Conservation (phyloP, 2,113 vertebrate genomes). For the Mesoclemmys tuberculata region DNA sequence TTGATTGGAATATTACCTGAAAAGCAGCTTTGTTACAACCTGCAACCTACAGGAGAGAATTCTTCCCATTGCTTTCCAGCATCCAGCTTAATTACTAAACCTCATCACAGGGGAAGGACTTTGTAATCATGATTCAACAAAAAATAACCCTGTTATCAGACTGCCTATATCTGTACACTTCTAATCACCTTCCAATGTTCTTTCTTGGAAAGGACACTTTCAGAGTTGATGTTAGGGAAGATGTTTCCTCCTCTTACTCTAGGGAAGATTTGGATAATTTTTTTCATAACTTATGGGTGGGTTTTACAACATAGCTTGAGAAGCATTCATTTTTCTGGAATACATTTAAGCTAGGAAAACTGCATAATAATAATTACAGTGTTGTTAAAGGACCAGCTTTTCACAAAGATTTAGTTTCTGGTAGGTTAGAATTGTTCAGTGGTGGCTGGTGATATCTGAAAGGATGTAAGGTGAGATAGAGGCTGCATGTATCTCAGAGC, state of each 20-base stretch:
- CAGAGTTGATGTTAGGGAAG: background rate
- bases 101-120: background rate
- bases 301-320: background rate
- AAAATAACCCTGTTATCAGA: too few relatives aligned
- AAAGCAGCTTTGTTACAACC: background rate
- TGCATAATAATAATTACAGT: background rate
- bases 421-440: background rate
- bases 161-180: too few relatives aligned
- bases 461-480: accelerated
- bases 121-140: background rate
- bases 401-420: background rate
- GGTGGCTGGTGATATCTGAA: background rate
- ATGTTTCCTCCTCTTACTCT: background rate
- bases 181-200: background rate
- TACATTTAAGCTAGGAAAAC: background rate
- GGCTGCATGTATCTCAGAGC: accelerated
- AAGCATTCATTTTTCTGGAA: too few relatives aligned
- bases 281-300: background rate
- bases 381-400: background rate
- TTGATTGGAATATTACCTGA: background rate
- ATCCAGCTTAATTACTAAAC: background rate
- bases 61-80: background rate
- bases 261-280: background rate
- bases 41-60: background rate
- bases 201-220: background rate